Percentiles rank a stretch among this genome's conserved stretches.
Evolutionary conservation across 2,113 vertebrate genomes (phyloP).

Genomic region (Catharus fuscescens): DNA sequence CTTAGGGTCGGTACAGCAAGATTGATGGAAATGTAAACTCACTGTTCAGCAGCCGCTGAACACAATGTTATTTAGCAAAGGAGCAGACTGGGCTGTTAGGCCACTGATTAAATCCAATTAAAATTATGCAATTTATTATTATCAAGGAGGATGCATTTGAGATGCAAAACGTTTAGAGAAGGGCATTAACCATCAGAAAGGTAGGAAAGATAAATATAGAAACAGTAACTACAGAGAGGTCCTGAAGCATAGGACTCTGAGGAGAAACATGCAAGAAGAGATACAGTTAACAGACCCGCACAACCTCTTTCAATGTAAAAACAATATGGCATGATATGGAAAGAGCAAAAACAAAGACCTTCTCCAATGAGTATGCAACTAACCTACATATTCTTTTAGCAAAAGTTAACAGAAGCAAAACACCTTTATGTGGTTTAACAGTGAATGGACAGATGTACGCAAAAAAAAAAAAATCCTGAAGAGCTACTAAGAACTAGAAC

Average conservation of each 20-base stretch:
- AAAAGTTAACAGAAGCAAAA: not conserved
- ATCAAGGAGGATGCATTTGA: not conserved
- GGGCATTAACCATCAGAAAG: not conserved
- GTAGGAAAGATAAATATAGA: not conserved
- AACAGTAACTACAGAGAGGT: not conserved
- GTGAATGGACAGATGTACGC: not conserved
- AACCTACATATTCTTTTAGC: not conserved
- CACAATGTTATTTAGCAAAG: not conserved
- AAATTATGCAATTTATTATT: not conserved
- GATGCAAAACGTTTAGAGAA: not conserved
- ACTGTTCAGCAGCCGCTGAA: not conserved
- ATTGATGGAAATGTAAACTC: not conserved
- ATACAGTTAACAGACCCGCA: not conserved
- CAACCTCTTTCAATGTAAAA: not conserved
- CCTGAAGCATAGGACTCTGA: not conserved
- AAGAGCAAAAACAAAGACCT: not conserved
- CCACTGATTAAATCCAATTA: not conserved
- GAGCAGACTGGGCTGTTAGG: not conserved
- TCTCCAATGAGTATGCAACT: not conserved
- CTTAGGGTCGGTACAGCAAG: not conserved
- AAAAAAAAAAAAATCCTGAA: not conserved
- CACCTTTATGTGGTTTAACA: accelerated
- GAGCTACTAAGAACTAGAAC: not conserved
- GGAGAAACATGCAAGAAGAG: not conserved
- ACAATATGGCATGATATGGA: not conserved